Percentiles rank a stretch among this genome's conserved stretches.
These are phyloP conservation scores for Brachionus calyciflorus DNA, from an alignment of 1,140 invertebrate genomes.

Conservation along the genomic window DNA sequence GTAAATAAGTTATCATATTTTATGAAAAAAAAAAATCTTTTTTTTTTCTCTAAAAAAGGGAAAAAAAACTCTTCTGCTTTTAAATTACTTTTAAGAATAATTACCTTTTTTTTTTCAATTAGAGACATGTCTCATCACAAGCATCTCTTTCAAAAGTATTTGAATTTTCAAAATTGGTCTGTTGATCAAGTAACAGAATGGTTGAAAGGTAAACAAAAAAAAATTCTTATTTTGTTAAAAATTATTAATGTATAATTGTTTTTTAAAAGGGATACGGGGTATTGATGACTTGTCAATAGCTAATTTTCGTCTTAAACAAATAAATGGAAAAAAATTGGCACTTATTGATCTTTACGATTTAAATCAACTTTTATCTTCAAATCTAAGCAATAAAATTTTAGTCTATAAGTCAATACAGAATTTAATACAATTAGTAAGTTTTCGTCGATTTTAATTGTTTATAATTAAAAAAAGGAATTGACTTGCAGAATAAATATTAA, in stretches of 20 bases:
- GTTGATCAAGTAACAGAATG: constrained; percentile 24
- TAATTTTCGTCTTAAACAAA: not conserved
- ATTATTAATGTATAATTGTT: not conserved
- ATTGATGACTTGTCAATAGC: not conserved
- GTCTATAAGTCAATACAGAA: not conserved
- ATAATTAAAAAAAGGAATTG: too few relatives aligned
- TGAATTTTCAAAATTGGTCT: constrained; percentile 4
- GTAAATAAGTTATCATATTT: too few relatives aligned
- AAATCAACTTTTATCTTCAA: not conserved
- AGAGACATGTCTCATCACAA: too few relatives aligned
- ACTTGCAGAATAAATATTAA: too few relatives aligned
- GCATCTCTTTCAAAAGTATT: too few relatives aligned
- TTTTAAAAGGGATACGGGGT: not conserved
- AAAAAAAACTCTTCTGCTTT: too few relatives aligned
- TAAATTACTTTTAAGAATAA: too few relatives aligned
- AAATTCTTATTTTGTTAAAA: not conserved
- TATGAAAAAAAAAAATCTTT: too few relatives aligned
- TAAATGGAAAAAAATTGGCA: constrained; percentile 22
- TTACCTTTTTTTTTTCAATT: too few relatives aligned
- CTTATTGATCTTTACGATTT: not conserved
- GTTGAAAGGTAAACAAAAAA: not conserved
- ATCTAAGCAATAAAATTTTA: not conserved
- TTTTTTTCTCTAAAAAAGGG: too few relatives aligned
- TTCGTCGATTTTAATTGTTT: too few relatives aligned
- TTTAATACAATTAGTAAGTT: not conserved